A percentile compares a stretch with the other conserved stretches of the same genome.
Conservation (phyloP, 2,888 invertebrate genomes). For the Eupelmus urozonus region DNA sequence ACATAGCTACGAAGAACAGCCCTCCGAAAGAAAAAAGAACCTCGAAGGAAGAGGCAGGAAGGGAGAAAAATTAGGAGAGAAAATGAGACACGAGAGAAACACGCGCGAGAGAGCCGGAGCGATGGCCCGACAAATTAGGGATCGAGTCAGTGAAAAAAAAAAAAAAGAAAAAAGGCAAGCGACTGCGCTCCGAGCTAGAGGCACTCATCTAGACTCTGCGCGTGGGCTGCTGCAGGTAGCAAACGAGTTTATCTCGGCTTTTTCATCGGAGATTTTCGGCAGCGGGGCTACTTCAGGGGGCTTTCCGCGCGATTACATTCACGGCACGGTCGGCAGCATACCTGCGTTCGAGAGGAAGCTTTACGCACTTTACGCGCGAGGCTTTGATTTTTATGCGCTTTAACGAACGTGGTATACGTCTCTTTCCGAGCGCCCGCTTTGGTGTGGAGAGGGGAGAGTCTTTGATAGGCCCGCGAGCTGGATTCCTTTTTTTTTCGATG, state of each 20-base stretch:
- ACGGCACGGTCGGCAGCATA: conserved; percentile 6
- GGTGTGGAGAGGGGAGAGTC: too few relatives aligned
- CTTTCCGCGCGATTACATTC: conserved; percentile 39
- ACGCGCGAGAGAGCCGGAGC: neutral
- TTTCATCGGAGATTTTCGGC: conserved; percentile 40
- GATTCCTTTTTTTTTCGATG: conserved; percentile 23
- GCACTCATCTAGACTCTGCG: neutral
- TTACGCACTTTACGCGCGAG: conserved; percentile 16
- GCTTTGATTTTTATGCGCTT: conserved; percentile 43
- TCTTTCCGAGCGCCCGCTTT: too few relatives aligned
- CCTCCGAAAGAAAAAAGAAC: neutral
- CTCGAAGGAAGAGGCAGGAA: neutral
- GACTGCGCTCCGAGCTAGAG: too few relatives aligned
- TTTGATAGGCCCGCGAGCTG: conserved; percentile 8
- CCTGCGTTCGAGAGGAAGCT: neutral
- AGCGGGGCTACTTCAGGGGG: neutral
- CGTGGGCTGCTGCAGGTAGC: conserved; percentile 50
- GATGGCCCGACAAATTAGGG: conserved; percentile 35
- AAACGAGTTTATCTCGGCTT: conserved; percentile 45
- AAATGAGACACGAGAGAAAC: conserved; percentile 23
- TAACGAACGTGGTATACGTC: conserved; percentile 32
- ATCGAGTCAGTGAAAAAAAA: neutral
- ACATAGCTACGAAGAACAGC: too few relatives aligned
- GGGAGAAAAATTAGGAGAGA: conserved; percentile 38
- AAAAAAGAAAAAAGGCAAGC: neutral